A percentile compares a stretch with the other conserved stretches of the same genome.
These are phyloP conservation scores for Nudaria mundana DNA, from an alignment of 2,888 invertebrate genomes.

Conservation along the genomic window DNA sequence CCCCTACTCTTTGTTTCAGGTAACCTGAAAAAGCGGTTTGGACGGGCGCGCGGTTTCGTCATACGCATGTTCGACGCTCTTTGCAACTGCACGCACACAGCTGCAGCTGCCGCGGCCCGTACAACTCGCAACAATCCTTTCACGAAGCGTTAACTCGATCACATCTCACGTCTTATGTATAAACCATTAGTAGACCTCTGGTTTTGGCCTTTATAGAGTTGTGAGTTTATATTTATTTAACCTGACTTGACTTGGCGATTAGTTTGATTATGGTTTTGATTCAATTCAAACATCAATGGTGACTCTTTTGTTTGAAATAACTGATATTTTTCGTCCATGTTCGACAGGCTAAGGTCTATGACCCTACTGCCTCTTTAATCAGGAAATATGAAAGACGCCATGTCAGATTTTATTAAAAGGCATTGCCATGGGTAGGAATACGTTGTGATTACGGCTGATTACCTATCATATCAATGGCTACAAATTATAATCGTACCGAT, in stretches of 20 bases:
- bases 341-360: too few relatives aligned
- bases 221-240: constrained; percentile 1
- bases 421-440: too few relatives aligned
- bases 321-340: too few relatives aligned
- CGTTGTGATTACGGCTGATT: too few relatives aligned
- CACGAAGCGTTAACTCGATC: constrained; percentile 66
- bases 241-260: constrained; percentile 9
- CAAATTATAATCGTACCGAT: too few relatives aligned
- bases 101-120: constrained; percentile 78
- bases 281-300: too few relatives aligned
- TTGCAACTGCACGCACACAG: constrained; percentile 83
- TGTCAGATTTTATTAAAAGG: too few relatives aligned
- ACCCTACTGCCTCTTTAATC: too few relatives aligned
- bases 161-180: constrained; percentile 28
- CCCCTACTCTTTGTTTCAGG: constrained; percentile 52
- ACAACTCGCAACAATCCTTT: constrained; percentile 67
- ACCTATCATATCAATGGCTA: too few relatives aligned
- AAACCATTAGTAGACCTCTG: constrained; percentile 1
- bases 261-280: too few relatives aligned
- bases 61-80: constrained; percentile 83
- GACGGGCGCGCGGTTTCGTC: constrained; percentile 82
- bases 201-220: constrained; percentile 9
- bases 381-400: too few relatives aligned
- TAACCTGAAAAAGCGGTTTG: constrained; percentile 81
- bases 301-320: too few relatives aligned